Conservation (phyloP, 1,140 invertebrate species). For the Episyrphus balteatus region DNA sequence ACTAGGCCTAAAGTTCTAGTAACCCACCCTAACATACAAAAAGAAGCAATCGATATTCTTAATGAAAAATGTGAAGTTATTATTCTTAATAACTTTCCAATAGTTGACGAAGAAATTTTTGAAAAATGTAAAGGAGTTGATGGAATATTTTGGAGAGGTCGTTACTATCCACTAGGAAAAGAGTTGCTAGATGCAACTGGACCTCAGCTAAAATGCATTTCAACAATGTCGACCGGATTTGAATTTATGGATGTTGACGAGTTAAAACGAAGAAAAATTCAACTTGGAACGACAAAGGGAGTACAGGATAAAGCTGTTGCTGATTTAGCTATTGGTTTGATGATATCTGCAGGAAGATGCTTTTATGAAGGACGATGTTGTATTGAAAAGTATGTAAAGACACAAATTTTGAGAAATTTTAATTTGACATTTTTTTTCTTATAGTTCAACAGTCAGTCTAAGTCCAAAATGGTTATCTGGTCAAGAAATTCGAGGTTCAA, state of each 20-base stretch:
- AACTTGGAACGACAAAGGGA: constrained; percentile 78
- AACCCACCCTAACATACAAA: constrained; percentile 35
- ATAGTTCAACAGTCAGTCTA: constrained; percentile 66
- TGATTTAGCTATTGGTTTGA: constrained; percentile 64
- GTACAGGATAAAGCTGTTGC: constrained; percentile 85
- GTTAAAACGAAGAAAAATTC: constrained; percentile 55
- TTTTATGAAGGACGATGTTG: constrained; percentile 58
- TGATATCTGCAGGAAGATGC: constrained; percentile 42
- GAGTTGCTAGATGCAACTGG: constrained; percentile 62
- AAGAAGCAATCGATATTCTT: constrained; percentile 35
- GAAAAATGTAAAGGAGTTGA: constrained; percentile 50
- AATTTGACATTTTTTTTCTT: constrained; percentile 26
- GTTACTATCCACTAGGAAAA: constrained; percentile 55
- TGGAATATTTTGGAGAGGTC: constrained; percentile 55
- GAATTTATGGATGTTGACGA: constrained; percentile 65
- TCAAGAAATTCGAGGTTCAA: constrained; percentile 61
- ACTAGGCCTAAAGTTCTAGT: constrained; percentile 31
- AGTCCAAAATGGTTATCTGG: constrained; percentile 82
- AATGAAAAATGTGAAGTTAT: constrained; percentile 22
- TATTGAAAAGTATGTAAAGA: constrained; percentile 24
- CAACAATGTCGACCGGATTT: constrained; percentile 80
- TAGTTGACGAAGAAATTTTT: constrained; percentile 42
- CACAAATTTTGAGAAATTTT: neutral
- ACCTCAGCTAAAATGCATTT: constrained; percentile 65
- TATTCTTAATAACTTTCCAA: constrained; percentile 19